phyloP scores from a whole-genome alignment of 2,113 vertebrate species.

The Antigone vipio region DNA sequence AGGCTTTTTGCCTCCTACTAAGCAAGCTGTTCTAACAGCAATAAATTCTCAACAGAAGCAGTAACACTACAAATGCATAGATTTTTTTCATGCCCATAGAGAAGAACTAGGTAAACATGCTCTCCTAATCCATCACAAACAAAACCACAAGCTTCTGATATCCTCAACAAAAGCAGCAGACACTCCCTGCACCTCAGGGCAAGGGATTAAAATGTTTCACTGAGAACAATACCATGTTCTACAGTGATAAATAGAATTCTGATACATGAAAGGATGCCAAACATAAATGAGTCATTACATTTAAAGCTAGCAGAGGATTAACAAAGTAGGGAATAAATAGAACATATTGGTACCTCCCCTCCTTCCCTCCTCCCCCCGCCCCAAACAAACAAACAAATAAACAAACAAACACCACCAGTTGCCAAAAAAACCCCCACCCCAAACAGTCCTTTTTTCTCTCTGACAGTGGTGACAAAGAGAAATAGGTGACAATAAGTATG shows the following conservation, averaged over 20 bases:
- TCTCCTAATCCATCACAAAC: background rate
- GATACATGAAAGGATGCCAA: background rate
- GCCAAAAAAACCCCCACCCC: accelerated
- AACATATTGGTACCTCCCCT: background rate
- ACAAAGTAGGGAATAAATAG: background rate
- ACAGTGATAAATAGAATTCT: background rate
- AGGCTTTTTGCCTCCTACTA: background rate
- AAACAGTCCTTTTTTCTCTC: background rate
- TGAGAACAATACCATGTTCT: background rate
- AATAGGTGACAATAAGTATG: background rate
- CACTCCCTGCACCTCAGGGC: background rate
- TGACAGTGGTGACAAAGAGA: background rate
- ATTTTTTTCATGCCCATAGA: background rate
- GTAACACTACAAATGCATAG: background rate
- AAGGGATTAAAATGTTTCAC: background rate
- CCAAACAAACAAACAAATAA: too few species aligned
- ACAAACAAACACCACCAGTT: background rate
- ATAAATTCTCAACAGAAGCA: background rate
- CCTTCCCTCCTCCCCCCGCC: background rate
- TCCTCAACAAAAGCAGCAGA: background rate
- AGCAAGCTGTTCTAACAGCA: background rate
- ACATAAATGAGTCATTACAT: background rate
- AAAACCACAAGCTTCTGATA: background rate
- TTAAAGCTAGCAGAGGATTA: background rate
- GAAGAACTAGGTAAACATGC: background rate